These are phyloP conservation scores for Gadopsis marmoratus DNA, from an alignment of 2,797 vertebrate species.

Conservation along the genomic window DNA sequence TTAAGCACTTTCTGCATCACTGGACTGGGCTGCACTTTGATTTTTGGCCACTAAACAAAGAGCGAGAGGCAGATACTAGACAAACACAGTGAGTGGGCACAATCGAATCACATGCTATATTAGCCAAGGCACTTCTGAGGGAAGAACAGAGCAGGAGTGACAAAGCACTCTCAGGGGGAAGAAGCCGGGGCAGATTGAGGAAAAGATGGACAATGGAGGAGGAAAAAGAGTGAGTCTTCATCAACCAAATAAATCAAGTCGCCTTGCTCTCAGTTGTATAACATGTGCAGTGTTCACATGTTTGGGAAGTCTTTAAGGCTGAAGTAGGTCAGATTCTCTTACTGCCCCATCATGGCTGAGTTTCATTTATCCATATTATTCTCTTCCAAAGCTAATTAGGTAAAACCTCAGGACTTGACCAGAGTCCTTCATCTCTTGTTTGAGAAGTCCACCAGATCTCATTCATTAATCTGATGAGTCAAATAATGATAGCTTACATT, in stretches of 20 bases:
- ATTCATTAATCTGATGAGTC: slow-evolving; percentile 1
- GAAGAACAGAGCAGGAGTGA: slow-evolving; percentile 19
- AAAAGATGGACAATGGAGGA: slow-evolving; percentile 1
- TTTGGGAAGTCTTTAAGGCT: neutral
- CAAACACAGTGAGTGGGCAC: slow-evolving; percentile 25
- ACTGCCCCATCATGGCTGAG: neutral
- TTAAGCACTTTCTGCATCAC: slow-evolving; percentile 40
- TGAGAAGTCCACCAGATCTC: neutral
- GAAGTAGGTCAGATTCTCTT: neutral
- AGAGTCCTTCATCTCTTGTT: neutral
- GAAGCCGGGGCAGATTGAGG: neutral
- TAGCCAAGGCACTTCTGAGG: slow-evolving; percentile 23
- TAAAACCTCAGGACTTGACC: neutral
- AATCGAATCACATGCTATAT: slow-evolving; percentile 48
- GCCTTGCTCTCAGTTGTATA: neutral
- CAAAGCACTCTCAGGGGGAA: slow-evolving; percentile 4
- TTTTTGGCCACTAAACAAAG: slow-evolving; percentile 44
- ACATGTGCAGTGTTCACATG: neutral
- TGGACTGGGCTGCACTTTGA: slow-evolving; percentile 27
- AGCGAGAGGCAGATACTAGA: slow-evolving; percentile 5
- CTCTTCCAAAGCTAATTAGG: neutral
- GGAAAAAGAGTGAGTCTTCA: neutral
- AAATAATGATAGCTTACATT: neutral
- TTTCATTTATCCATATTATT: neutral
- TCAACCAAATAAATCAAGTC: neutral